phyloP scores from a whole-genome alignment of 1,140 invertebrate species.

The Lethocerus indicus region DNA sequence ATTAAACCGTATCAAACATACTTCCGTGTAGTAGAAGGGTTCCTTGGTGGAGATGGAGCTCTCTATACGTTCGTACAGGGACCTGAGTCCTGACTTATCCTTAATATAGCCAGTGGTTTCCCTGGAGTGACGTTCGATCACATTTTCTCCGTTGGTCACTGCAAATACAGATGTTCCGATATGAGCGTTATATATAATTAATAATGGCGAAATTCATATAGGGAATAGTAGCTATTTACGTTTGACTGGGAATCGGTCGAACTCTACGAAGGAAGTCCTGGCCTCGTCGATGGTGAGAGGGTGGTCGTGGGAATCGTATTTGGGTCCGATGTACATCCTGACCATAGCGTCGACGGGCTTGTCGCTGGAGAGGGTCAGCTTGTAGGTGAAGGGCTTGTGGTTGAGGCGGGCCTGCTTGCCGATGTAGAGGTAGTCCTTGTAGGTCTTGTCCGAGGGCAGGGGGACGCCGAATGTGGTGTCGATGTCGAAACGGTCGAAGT shows the following conservation, averaged over 20 bases:
- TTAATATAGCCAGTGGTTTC: no score
- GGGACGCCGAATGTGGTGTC: slow-evolving; percentile 6
- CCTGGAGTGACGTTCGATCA: no score
- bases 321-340: slow-evolving; percentile 50
- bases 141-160: no score
- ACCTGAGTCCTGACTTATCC: no score
- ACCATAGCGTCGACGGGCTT: slow-evolving; percentile 32
- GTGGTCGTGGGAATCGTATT: slow-evolving; percentile 38
- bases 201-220: no score
- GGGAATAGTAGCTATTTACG: no score
- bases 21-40: no score
- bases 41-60: no score
- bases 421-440: slow-evolving; percentile 20
- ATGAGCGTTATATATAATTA: no score
- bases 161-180: no score
- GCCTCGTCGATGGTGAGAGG: slow-evolving; percentile 17
- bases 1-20: no score
- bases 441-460: background rate
- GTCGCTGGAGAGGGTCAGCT: slow-evolving; percentile 35
- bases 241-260: slow-evolving; percentile 22
- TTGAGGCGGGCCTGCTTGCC: slow-evolving; percentile 35
- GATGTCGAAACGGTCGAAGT: slow-evolving; percentile 3
- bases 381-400: slow-evolving; percentile 43
- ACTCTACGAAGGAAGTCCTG: slow-evolving; percentile 20
- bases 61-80: no score